Percentiles rank a stretch among this genome's conserved stretches.
These are phyloP conservation scores for Hydrocynus forskahlii DNA, from an alignment of 2,797 vertebrate genomes.

Conservation along the genomic window DNA sequence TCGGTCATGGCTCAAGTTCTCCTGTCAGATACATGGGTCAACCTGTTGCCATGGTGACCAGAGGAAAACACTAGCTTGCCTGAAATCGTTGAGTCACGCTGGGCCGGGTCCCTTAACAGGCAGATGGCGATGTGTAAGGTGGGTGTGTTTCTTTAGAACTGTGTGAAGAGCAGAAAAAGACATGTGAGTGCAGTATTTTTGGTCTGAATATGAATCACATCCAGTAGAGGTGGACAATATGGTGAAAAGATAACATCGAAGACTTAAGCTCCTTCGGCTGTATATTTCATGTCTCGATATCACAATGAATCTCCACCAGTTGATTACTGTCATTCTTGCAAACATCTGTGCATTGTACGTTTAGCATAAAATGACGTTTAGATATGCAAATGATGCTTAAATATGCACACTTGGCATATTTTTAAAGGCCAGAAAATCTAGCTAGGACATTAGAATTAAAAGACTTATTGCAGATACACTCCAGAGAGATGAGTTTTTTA, in stretches of 20 bases:
- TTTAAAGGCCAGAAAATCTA: no score
- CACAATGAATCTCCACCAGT: no score
- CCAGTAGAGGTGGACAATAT: not conserved
- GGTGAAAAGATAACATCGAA: not conserved
- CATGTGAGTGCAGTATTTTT: not conserved
- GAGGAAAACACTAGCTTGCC: not conserved
- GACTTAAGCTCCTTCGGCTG: not conserved
- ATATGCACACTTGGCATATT: no score
- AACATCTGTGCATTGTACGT: no score
- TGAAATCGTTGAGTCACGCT: not conserved
- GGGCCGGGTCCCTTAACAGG: not conserved
- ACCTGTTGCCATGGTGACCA: not conserved
- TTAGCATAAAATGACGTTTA: no score
- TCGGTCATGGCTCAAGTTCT: not conserved
- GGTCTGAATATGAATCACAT: not conserved
- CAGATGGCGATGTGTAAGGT: not conserved
- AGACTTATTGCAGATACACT: no score
- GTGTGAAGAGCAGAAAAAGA: conserved; percentile 3
- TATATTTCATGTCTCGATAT: no score
- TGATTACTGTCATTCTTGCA: no score
- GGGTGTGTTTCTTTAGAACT: not conserved
- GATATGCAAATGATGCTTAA: no score
- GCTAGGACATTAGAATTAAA: no score
- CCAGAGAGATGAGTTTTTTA: no score
- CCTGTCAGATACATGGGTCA: no score